phyloP scores from a whole-genome alignment of 2,888 invertebrate genomes.

The Sminthurides aquaticus region DNA sequence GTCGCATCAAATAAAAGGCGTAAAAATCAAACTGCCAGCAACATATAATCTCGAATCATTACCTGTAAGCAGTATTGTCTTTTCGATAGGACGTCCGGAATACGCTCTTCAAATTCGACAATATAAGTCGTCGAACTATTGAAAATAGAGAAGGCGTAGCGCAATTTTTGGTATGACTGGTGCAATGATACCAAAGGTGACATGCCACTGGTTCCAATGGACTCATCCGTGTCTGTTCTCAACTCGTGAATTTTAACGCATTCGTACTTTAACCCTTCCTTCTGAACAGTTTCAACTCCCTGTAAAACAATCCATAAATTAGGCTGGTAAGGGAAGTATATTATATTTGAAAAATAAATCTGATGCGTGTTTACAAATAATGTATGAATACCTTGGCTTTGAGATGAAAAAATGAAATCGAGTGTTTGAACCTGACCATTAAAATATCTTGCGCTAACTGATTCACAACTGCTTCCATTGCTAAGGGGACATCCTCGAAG shows the following conservation, averaged over 20 bases:
- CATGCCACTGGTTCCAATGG: constrained; percentile 2
- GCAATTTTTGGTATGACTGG: constrained; percentile 7
- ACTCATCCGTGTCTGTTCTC: constrained; percentile 7
- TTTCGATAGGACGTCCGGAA: constrained; percentile 2
- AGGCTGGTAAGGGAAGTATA: too few species aligned
- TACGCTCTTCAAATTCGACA: constrained; percentile 11
- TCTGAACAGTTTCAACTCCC: too few species aligned
- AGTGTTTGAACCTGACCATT: constrained; percentile 15
- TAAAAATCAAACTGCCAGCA: too few species aligned
- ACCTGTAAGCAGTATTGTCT: neutral
- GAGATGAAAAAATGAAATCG: constrained; percentile 13
- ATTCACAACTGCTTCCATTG: constrained; percentile 19
- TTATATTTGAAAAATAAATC: too few species aligned
- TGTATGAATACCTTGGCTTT: too few species aligned
- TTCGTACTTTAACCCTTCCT: too few species aligned
- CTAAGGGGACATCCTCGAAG: constrained; percentile 13
- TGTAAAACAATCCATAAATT: too few species aligned
- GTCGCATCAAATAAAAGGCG: too few species aligned
- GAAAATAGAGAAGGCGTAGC: constrained; percentile 14
- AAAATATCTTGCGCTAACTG: constrained; percentile 22
- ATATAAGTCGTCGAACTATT: constrained; percentile 5
- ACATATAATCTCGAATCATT: too few species aligned
- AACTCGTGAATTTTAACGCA: constrained; percentile 15
- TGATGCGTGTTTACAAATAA: too few species aligned
- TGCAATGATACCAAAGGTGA: constrained; percentile 9